A percentile compares a stretch with the other conserved stretches of the same genome.
These are phyloP conservation scores for Pseudococcus longispinus DNA, from an alignment of 2,888 invertebrate genomes.

Conservation along the genomic window DNA sequence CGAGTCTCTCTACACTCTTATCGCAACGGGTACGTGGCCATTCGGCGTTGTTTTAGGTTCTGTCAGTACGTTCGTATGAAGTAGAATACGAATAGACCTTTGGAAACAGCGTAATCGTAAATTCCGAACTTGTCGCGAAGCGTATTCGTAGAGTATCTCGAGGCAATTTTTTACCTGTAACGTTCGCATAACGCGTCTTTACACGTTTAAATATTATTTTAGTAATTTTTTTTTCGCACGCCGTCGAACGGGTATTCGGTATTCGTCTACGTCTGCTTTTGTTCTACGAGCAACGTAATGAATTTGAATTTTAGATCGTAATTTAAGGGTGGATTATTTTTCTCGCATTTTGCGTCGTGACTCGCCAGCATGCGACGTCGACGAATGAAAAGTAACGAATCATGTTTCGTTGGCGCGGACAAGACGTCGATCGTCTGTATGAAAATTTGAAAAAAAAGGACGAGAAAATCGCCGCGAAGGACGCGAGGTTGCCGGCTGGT, in stretches of 20 bases:
- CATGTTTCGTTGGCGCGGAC: background rate
- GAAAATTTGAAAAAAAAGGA: background rate
- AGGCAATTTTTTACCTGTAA: conserved; percentile 29
- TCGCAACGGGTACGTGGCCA: too few relatives aligned
- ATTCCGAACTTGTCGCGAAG: conserved; percentile 29
- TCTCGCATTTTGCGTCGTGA: background rate
- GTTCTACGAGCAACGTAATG: background rate
- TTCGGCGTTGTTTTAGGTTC: too few relatives aligned
- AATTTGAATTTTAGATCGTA: background rate
- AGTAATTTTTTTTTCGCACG: background rate
- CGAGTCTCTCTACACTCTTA: too few relatives aligned
- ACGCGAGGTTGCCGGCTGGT: background rate
- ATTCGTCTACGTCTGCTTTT: background rate
- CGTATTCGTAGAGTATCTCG: background rate
- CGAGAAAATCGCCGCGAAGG: background rate
- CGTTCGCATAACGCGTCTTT: background rate
- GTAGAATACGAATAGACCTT: background rate
- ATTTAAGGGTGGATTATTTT: background rate
- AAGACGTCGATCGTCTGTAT: background rate
- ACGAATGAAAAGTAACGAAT: background rate
- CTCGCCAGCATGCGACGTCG: background rate
- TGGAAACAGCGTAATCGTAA: background rate
- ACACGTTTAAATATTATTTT: conserved; percentile 28
- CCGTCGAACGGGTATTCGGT: background rate
- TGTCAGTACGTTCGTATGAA: too few relatives aligned